Percentiles rank a stretch among this genome's conserved stretches.
Evolutionary conservation across 2,888 invertebrate genomes (phyloP).

Genomic region (Cyrtodaria siliqua): DNA sequence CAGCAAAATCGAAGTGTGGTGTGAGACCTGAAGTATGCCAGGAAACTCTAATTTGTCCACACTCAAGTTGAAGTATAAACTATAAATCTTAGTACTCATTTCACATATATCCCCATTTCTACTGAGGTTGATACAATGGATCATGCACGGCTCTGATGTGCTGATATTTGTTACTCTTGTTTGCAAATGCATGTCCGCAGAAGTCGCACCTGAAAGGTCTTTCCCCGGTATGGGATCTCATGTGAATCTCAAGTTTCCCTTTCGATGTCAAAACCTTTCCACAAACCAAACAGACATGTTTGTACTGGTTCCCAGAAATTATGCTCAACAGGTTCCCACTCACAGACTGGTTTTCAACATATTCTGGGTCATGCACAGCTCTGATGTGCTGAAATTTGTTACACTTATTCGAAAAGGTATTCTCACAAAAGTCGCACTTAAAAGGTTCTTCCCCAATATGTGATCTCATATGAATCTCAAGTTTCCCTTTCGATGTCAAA

Average conservation of each 20-base stretch:
- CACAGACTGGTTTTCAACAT: too few species aligned
- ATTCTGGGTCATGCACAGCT: slow-evolving; percentile 20
- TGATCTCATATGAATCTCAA: slow-evolving; percentile 17
- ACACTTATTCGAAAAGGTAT: slow-evolving; percentile 9
- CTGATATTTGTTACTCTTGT: slow-evolving; percentile 24
- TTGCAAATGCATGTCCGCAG: slow-evolving; percentile 14
- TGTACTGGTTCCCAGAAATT: neutral
- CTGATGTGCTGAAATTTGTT: slow-evolving; percentile 34
- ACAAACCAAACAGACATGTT: slow-evolving; percentile 10
- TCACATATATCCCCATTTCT: too few species aligned
- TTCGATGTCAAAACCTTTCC: slow-evolving; percentile 9
- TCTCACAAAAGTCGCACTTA: slow-evolving; percentile 32
- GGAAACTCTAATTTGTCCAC: too few species aligned
- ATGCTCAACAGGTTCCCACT: too few species aligned
- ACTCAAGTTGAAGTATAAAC: too few species aligned
- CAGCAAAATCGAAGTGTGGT: too few species aligned
- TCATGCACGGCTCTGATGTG: slow-evolving; percentile 31
- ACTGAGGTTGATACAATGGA: neutral
- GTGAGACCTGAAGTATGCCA: too few species aligned
- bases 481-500: neutral
- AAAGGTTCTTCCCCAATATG: slow-evolving; percentile 30
- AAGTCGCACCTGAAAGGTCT: slow-evolving; percentile 34
- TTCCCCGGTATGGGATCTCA: slow-evolving; percentile 26
- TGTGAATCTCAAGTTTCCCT: slow-evolving; percentile 5
- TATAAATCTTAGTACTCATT: too few species aligned